Evolutionary conservation across 2,888 invertebrate genomes (phyloP).

Genomic region (Eristalis pertinax): DNA sequence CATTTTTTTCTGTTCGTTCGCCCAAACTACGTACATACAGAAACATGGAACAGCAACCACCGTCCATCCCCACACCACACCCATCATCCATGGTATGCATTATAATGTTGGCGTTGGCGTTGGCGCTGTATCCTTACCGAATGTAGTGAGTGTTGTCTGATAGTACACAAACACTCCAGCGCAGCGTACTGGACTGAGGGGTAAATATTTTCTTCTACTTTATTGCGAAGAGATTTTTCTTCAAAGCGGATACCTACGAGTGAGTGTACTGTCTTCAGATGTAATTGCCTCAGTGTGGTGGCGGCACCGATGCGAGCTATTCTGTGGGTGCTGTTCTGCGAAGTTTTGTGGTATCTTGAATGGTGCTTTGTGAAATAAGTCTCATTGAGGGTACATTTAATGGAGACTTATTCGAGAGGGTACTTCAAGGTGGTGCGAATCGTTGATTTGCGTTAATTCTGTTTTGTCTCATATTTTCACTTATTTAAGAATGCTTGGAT

Average conservation of each 20-base stretch:
- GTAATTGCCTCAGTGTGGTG: constrained; percentile 56
- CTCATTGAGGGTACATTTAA: constrained; percentile 18
- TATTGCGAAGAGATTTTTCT: constrained; percentile 68
- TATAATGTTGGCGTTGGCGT: constrained; percentile 23
- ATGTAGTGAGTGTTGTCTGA: constrained; percentile 63
- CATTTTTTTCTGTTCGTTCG: not conserved
- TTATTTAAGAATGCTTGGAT: constrained; percentile 1
- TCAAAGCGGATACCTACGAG: constrained; percentile 38
- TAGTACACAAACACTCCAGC: constrained; percentile 67
- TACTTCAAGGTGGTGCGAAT: constrained; percentile 1
- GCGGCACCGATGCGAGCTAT: not conserved
- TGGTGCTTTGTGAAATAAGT: constrained; percentile 48
- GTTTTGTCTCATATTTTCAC: constrained; percentile 12
- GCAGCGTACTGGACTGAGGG: constrained; percentile 36
- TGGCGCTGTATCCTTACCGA: constrained; percentile 52
- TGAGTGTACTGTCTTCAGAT: constrained; percentile 58
- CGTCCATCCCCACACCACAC: not conserved
- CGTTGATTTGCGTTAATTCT: constrained; percentile 32
- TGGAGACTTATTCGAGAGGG: not conserved
- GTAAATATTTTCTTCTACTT: constrained; percentile 72
- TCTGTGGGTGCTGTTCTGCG: not conserved
- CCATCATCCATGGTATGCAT: constrained; percentile 49
- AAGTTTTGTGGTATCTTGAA: constrained; percentile 42
- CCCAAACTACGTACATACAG: constrained; percentile 14
- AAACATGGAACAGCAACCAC: not conserved